phyloP scores from a whole-genome alignment of 1,140 invertebrate genomes.

The Heterodera carotae region DNA sequence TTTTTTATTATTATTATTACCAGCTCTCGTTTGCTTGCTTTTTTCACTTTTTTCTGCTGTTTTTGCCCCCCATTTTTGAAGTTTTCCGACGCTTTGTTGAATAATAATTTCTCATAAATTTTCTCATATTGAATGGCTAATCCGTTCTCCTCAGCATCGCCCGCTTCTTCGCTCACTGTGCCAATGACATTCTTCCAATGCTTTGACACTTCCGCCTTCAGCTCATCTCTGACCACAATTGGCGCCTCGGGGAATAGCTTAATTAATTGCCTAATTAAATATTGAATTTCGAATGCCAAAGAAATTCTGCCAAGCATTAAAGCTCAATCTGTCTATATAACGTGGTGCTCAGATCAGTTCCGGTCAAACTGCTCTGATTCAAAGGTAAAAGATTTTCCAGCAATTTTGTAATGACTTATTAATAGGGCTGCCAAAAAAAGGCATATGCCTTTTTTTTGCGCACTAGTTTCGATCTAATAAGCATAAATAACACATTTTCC shows the following conservation, averaged over 20 bases:
- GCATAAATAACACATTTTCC: too few relatives aligned
- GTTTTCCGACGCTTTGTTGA: neutral
- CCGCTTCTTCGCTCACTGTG: neutral
- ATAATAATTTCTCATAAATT: neutral
- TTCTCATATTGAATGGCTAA: neutral
- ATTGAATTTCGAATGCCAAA: neutral
- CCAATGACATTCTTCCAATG: slow-evolving; percentile 1
- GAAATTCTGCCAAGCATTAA: too few relatives aligned
- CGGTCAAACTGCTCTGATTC: too few relatives aligned
- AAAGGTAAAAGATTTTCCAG: too few relatives aligned
- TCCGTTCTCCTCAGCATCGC: too few relatives aligned
- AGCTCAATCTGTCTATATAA: too few relatives aligned
- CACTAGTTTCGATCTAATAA: too few relatives aligned
- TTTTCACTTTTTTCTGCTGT: neutral
- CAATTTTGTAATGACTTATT: too few relatives aligned
- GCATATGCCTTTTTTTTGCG: too few relatives aligned
- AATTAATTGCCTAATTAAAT: neutral
- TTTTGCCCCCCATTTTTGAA: too few relatives aligned
- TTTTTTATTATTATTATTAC: neutral
- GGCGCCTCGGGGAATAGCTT: neutral
- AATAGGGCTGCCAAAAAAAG: too few relatives aligned
- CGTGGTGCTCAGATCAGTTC: neutral
- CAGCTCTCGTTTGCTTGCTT: neutral
- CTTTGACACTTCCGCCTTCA: neutral
- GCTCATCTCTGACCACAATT: neutral